Percentiles rank a stretch among this genome's conserved stretches.
phyloP scores from a whole-genome alignment of 2,113 vertebrate genomes.

The Protobothrops flavoviridis region DNA sequence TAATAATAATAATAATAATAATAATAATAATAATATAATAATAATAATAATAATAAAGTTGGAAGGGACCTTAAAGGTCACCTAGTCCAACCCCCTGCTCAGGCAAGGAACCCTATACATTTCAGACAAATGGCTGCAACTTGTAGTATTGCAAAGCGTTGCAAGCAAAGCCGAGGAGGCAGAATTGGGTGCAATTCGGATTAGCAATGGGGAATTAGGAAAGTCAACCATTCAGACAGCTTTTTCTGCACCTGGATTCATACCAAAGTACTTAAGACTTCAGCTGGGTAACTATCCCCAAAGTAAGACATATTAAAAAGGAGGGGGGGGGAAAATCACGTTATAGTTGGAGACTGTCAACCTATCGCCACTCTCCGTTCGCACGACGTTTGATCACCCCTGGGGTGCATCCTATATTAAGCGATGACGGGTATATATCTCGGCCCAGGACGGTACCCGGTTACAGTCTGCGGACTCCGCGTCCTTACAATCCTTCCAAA shows the following conservation, averaged over 20 bases:
- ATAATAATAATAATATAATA: too few species aligned
- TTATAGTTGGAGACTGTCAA: neutral
- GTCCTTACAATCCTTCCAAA: neutral
- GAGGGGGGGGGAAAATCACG: rapidly evolving
- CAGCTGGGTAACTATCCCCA: neutral
- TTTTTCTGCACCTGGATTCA: neutral
- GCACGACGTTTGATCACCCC: neutral
- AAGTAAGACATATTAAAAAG: neutral
- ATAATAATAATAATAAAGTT: too few species aligned
- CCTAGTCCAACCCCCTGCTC: too few species aligned
- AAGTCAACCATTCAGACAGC: neutral
- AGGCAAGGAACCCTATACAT: too few species aligned
- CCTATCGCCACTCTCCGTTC: neutral
- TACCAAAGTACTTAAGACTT: neutral
- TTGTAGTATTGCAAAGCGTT: neutral
- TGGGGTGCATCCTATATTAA: neutral
- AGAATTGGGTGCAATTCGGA: neutral
- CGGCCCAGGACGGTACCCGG: neutral
- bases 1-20: too few species aligned
- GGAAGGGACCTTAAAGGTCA: too few species aligned
- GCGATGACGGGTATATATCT: neutral
- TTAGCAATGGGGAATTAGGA: neutral
- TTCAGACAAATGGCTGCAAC: too few species aligned
- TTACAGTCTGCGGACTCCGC: neutral
- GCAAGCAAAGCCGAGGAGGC: neutral